Evolutionary conservation across 2,113 vertebrate genomes (phyloP).

Genomic region (Vombatus ursinus): DNA sequence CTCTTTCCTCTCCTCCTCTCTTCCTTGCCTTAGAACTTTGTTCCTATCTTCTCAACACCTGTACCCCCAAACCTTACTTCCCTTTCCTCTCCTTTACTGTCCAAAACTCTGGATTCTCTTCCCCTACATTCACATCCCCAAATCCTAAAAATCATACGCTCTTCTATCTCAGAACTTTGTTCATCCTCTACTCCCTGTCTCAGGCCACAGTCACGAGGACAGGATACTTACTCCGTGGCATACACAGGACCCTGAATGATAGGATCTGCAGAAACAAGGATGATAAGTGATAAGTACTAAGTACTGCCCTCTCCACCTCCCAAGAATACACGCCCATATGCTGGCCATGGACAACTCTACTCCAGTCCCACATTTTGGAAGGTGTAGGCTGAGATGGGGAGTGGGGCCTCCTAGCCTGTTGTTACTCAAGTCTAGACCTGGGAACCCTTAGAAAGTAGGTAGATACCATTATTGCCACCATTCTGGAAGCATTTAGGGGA

Average conservation of each 20-base stretch:
- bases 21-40: background rate
- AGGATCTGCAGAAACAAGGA: constrained; percentile 87
- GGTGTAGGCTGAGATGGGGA: background rate
- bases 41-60: rapidly evolving
- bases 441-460: background rate
- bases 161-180: background rate
- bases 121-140: background rate
- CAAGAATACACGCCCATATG: background rate
- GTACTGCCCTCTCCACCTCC: background rate
- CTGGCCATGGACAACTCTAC: constrained; percentile 36
- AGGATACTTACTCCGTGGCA: constrained; percentile 91
- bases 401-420: constrained; percentile 14
- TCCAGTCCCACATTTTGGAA: background rate
- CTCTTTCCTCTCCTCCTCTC: background rate
- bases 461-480: background rate
- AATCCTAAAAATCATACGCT: background rate
- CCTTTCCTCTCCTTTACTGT: background rate
- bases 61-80: background rate
- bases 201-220: background rate
- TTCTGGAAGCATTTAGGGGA: background rate
- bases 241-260: constrained; percentile 94
- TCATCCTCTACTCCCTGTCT: background rate
- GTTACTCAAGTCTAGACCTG: background rate
- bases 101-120: background rate
- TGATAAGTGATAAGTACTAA: rapidly evolving